Base-by-base conservation (phyloP, 1,140 invertebrate species). In the Bombus pascuorum region DNA sequence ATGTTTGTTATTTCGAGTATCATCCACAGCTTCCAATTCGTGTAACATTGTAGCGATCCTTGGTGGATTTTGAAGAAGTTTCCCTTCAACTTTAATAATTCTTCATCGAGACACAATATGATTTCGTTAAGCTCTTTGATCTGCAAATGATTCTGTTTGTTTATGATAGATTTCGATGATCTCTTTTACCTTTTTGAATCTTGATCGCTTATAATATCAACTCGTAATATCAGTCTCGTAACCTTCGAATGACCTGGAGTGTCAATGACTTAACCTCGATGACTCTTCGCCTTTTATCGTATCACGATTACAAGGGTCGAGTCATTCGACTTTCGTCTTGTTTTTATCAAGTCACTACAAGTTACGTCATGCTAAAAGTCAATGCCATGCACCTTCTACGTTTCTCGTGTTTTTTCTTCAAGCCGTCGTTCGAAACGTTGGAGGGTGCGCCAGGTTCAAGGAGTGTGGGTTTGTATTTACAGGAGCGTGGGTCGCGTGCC, bases 401-500 rank as follows among this genome's bases (percentile, higher is more conserved):
- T 9, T 32, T n/a, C 34, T 6, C 15, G 9, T 10, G 59, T 25
- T 3, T 59, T 81, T 53, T 59, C 42, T 57, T 59, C 32, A 15
- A 72, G 18, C 6, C 13, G 39, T 18, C 74, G 6, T 28, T n/a
- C 71, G 39, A 82, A 83, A 57, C 39, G 25, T 12, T 1, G 53
- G 18, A 25, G 32, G 47, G 5, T 42, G 77, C 81, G 85, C 71
- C 80, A 81, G 72, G 76, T 76, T 28, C 3, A 73, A 83, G 77
- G 90, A 86, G 83, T 73, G 22, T 91, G 12, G 12, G 70, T 72
- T 42, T 25, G 91, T 92, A 93, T 93, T 93, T 92, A 91, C 89
- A 66, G 65, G 65, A 66, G 90, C 89, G 84, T 87, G 91, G 87
- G 93, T 94, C 93, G 93, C 93, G 93, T 94, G 93, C 91, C 91